A percentile compares a stretch with the other conserved stretches of the same genome.
These are phyloP conservation scores for Helobdella robusta DNA, from an alignment of 2,888 invertebrate genomes.

Conservation along the genomic window DNA sequence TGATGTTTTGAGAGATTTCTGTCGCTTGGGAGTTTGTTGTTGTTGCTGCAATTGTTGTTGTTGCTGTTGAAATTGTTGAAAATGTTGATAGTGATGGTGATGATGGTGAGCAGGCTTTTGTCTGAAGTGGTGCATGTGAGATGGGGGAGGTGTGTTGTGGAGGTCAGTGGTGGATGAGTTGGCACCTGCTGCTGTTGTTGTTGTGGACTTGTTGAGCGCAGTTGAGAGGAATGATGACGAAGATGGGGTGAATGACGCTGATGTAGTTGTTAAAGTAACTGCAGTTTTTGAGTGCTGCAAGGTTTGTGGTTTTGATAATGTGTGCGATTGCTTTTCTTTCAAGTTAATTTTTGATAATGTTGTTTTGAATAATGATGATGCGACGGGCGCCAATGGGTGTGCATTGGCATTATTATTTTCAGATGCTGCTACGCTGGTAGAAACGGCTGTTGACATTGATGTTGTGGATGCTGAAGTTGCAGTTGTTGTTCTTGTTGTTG, in stretches of 20 bases:
- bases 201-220: neutral
- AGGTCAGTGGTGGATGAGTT: too few species aligned
- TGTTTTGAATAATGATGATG: neutral
- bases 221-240: neutral
- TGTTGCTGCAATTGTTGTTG: neutral
- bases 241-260: neutral
- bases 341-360: neutral
- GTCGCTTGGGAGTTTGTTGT: neutral
- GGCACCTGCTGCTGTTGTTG: neutral
- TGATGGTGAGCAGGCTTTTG: too few species aligned
- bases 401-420: too few species aligned
- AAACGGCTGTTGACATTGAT: slow-evolving; percentile 18
- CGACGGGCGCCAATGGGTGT: neutral
- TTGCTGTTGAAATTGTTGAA: too few species aligned
- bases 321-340: too few species aligned
- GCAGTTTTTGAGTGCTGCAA: too few species aligned
- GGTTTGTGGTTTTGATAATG: too few species aligned
- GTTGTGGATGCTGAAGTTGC: slow-evolving; percentile 24
- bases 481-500: slow-evolving; percentile 21
- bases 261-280: neutral
- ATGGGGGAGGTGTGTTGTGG: too few species aligned
- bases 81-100: neutral
- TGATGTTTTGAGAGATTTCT: slow-evolving; percentile 17
- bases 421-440: too few species aligned
- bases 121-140: too few species aligned